These are phyloP conservation scores for Drosophila kepulauana DNA, from an alignment of 1,140 invertebrate genomes.

Conservation along the genomic window DNA sequence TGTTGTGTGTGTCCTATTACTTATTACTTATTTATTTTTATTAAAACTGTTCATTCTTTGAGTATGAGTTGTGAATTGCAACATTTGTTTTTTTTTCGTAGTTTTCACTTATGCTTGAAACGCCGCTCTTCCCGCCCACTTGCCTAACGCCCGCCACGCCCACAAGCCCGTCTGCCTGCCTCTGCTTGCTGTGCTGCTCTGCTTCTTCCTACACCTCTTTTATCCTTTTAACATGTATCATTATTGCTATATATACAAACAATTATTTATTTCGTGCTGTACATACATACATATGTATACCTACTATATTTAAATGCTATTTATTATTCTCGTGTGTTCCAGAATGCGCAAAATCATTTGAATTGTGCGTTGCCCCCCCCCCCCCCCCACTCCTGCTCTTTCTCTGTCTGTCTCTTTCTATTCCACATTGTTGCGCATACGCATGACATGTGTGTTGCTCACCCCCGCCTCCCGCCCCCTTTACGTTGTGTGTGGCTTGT, in stretches of 20 bases:
- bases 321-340: neutral
- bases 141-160: conserved; percentile 10
- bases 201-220: conserved; percentile 9
- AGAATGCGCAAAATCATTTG: neutral
- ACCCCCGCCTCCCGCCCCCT: neutral
- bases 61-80: neutral
- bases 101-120: conserved; percentile 13
- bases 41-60: conserved; percentile 1
- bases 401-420: conserved; percentile 1
- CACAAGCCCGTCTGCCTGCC: neutral
- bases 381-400: neutral
- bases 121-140: conserved; percentile 3
- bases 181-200: neutral
- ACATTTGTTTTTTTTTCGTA: neutral
- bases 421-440: conserved; percentile 3
- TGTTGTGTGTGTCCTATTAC: neutral
- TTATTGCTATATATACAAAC: neutral
- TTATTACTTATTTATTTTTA: conserved; percentile 1
- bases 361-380: neutral
- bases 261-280: neutral
- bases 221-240: neutral
- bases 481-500: neutral
- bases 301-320: neutral
- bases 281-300: too few relatives aligned
- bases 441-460: conserved; percentile 4